Percentiles rank a stretch among this genome's conserved stretches.
phyloP scores from a whole-genome alignment of 2,113 vertebrate genomes.

The Syngnathus scovelli region DNA sequence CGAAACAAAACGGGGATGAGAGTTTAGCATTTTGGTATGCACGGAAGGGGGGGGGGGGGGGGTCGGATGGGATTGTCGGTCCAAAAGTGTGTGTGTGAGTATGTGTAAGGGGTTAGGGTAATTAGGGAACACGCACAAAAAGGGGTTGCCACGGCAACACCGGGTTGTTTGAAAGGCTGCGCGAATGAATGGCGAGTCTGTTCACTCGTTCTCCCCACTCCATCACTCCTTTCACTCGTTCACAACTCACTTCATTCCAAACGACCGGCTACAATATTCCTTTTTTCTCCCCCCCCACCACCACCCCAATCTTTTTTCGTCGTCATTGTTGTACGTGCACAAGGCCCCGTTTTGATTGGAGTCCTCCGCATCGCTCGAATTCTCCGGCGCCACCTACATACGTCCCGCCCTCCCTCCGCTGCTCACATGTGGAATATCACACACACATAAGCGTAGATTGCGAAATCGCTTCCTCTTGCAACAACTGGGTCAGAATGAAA shows the following conservation, averaged over 20 bases:
- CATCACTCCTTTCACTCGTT: conserved; percentile 67
- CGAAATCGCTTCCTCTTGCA: conserved; percentile 31
- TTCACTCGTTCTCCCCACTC: conserved; percentile 69
- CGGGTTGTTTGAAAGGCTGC: conserved; percentile 69
- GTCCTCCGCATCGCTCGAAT: conserved; percentile 65
- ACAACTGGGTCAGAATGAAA: conserved; percentile 43
- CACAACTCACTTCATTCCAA: conserved; percentile 70
- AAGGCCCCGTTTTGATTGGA: conserved; percentile 61
- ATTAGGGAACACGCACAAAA: conserved; percentile 71
- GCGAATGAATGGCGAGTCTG: conserved; percentile 71
- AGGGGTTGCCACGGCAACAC: conserved; percentile 67
- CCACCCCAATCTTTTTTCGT: conserved; percentile 11
- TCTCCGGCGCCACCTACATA: conserved; percentile 47
- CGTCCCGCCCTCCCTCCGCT: background rate
- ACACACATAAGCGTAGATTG: conserved; percentile 31
- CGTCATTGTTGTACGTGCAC: conserved; percentile 37
- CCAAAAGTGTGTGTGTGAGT: conserved; percentile 55
- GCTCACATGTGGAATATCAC: background rate
- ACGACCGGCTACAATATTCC: conserved; percentile 66
- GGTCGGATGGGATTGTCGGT: conserved; percentile 39
- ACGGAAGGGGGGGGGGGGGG: conserved; percentile 44
- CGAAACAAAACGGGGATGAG: conserved; percentile 30
- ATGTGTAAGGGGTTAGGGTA: conserved; percentile 69
- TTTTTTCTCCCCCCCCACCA: conserved; percentile 10
- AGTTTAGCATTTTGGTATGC: conserved; percentile 61